Evolutionary conservation across 2,113 vertebrate genomes (phyloP).

Genomic region (Bambusicola thoracicus): DNA sequence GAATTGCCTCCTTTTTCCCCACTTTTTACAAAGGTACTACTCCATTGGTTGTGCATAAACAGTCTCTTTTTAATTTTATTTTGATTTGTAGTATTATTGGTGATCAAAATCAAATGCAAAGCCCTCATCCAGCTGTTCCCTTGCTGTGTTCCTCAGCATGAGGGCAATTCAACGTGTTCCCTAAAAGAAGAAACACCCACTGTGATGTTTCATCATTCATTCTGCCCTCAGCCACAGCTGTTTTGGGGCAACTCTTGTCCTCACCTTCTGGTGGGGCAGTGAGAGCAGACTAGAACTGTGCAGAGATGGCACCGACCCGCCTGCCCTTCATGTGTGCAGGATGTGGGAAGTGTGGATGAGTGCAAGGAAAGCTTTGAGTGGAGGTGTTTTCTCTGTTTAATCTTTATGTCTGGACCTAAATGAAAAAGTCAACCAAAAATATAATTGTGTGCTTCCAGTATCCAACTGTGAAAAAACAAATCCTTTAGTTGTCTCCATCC

Average conservation of each 20-base stretch:
- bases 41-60: neutral
- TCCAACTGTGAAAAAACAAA: neutral
- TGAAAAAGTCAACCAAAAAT: neutral
- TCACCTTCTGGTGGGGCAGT: neutral
- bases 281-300: fast-evolving
- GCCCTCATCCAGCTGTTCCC: neutral
- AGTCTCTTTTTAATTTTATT: neutral
- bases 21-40: neutral
- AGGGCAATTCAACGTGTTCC: neutral
- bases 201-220: fast-evolving
- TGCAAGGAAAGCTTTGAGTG: neutral
- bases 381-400: neutral
- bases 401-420: neutral
- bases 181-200: neutral
- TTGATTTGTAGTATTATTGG: neutral
- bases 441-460: neutral
- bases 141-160: neutral
- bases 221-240: neutral
- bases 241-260: neutral
- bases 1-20: neutral
- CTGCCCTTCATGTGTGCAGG: neutral
- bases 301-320: neutral
- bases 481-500: neutral
- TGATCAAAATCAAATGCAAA: neutral
- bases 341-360: neutral